A percentile compares a stretch with the other conserved stretches of the same genome.
These are phyloP conservation scores for Microcebus lehilahytsara DNA, from an alignment of 2,113 vertebrate species.

Conservation along the genomic window DNA sequence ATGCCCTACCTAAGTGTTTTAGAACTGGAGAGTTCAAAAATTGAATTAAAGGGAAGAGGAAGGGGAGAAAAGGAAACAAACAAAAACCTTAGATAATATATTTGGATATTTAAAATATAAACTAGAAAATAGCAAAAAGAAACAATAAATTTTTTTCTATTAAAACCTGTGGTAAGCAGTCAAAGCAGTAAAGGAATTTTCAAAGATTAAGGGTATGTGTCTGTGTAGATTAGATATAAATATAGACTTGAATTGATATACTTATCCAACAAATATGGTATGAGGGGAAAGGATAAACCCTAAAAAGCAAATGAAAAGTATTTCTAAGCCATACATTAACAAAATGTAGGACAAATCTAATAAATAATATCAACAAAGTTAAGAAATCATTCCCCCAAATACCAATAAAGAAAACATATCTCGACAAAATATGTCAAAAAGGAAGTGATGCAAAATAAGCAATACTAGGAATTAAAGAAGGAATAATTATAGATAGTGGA, in stretches of 20 bases:
- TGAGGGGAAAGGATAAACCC: neutral
- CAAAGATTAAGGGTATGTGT: neutral
- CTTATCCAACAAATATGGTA: neutral
- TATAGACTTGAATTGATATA: neutral
- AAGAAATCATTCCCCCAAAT: neutral
- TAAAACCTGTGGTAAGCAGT: neutral
- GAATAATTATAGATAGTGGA: neutral
- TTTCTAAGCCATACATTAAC: neutral
- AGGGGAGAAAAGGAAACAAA: neutral
- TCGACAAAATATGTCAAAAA: neutral
- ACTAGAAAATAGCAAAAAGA: neutral
- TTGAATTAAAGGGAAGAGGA: neutral
- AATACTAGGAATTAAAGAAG: neutral
- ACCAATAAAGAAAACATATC: neutral
- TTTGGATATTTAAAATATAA: neutral
- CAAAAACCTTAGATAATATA: neutral
- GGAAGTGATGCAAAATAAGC: neutral
- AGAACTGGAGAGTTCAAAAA: neutral
- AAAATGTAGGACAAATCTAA: neutral
- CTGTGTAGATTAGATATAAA: neutral
- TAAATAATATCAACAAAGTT: neutral
- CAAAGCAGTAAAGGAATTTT: neutral
- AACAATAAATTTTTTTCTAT: neutral
- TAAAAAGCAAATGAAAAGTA: neutral
- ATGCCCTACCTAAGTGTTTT: neutral